These are phyloP conservation scores for Vidua chalybeata DNA, from an alignment of 2,113 vertebrate species.

Conservation along the genomic window DNA sequence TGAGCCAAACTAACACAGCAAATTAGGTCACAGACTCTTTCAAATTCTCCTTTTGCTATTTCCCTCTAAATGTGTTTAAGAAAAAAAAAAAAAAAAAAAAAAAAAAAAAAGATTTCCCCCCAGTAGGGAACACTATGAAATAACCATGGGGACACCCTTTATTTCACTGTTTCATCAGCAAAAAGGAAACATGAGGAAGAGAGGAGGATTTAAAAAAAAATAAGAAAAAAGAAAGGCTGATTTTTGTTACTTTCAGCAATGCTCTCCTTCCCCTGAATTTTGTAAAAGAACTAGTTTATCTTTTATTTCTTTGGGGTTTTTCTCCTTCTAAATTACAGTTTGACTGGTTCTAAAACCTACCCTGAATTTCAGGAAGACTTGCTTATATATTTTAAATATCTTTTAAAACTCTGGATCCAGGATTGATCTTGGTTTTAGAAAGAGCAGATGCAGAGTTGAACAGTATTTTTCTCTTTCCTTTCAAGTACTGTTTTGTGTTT, in stretches of 20 bases:
- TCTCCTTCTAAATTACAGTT: background rate
- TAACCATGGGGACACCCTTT: background rate
- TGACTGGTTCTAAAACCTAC: background rate
- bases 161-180: background rate
- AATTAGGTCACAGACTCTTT: background rate
- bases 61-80: background rate
- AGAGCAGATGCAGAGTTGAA: background rate
- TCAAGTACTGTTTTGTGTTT: background rate
- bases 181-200: background rate
- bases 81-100: background rate
- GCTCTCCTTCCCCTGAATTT: background rate
- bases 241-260: background rate
- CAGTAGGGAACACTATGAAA: background rate
- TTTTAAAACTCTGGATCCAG: background rate
- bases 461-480: background rate
- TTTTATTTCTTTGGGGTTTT: background rate
- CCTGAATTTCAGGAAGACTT: background rate
- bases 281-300: rapidly evolving
- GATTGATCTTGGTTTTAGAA: background rate
- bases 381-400: background rate
- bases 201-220: background rate
- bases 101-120: background rate
- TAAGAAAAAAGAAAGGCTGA: background rate
- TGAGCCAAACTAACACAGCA: background rate
- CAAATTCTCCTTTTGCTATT: background rate